Evolutionary conservation across 2,113 vertebrate species (phyloP).

Genomic region (Triplophysa siluroides): DNA sequence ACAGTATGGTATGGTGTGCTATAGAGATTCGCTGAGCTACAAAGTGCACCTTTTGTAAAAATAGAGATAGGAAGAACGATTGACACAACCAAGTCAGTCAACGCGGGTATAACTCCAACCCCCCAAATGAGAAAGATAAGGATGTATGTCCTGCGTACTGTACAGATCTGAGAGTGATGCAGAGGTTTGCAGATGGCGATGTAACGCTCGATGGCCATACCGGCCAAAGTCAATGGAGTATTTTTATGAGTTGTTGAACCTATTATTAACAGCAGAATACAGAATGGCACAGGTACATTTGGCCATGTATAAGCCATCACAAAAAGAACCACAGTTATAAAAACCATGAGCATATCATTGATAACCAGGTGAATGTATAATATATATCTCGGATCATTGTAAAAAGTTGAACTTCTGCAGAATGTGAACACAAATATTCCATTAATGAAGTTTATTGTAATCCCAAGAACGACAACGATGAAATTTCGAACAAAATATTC

Average conservation of each 20-base stretch:
- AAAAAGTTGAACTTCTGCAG: slow-evolving; percentile 48
- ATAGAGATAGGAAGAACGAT: slow-evolving; percentile 53
- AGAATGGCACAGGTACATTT: slow-evolving; percentile 28
- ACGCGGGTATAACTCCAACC: slow-evolving; percentile 50
- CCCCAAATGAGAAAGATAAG: slow-evolving; percentile 65
- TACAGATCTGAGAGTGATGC: slow-evolving; percentile 66
- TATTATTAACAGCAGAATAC: slow-evolving; percentile 46
- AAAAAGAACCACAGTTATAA: slow-evolving; percentile 42
- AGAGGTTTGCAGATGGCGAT: slow-evolving; percentile 71
- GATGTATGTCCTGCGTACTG: slow-evolving; percentile 55
- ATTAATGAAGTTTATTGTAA: slow-evolving; percentile 47
- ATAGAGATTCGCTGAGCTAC: slow-evolving; percentile 34
- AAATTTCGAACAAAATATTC: slow-evolving; percentile 28
- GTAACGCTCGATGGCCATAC: slow-evolving; percentile 74
- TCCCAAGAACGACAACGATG: slow-evolving; percentile 31
- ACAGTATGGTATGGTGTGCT: slow-evolving; percentile 42
- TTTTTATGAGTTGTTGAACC: slow-evolving; percentile 48
- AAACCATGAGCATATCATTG: slow-evolving; percentile 52
- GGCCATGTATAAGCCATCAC: slow-evolving; percentile 1
- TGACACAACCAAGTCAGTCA: slow-evolving; percentile 64
- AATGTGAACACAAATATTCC: slow-evolving; percentile 43
- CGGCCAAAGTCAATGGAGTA: slow-evolving; percentile 71
- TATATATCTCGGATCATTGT: slow-evolving; percentile 64
- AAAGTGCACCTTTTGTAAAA: slow-evolving; percentile 49
- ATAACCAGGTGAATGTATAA: slow-evolving; percentile 61